Conservation (phyloP, 53 echinoderm and acorn worm genomes). For the Holothuria scabra region DNA sequence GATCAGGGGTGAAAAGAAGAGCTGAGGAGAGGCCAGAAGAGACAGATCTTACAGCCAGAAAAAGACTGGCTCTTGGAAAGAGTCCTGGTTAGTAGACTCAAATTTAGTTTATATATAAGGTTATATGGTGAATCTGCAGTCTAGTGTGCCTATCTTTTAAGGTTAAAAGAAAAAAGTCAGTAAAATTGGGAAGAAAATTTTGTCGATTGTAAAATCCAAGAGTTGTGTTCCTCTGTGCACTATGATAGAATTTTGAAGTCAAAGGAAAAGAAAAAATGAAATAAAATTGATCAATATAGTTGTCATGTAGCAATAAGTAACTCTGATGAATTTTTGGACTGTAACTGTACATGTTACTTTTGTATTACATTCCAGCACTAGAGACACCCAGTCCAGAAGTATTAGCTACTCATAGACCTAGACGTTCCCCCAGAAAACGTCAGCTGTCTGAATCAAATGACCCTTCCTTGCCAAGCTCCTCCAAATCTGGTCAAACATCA, state of each 20-base stretch:
- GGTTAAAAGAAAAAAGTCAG: too few species aligned
- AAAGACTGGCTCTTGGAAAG: constrained; percentile 13
- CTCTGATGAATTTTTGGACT: neutral
- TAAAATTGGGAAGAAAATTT: too few species aligned
- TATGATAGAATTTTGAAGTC: too few species aligned
- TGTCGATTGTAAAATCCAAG: too few species aligned
- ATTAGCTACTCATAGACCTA: neutral
- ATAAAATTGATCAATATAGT: too few species aligned
- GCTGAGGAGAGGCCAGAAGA: neutral
- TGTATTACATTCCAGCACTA: neutral
- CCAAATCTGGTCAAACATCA: neutral
- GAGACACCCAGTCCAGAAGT: neutral
- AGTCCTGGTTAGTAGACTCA: too few species aligned
- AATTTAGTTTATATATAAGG: too few species aligned
- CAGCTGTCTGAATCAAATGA: constrained; percentile 27
- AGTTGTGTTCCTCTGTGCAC: too few species aligned
- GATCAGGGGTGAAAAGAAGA: constrained; percentile 72
- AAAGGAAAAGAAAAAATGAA: too few species aligned
- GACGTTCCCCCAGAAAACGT: constrained; percentile 74
- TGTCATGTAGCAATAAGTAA: too few species aligned
- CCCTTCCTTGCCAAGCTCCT: constrained; percentile 1
- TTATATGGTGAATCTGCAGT: too few species aligned
- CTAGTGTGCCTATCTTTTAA: neutral
- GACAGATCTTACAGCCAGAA: neutral
- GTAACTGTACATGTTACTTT: neutral